phyloP scores from a whole-genome alignment of 2,888 invertebrate genomes.

The Platycheirus albimanus region DNA sequence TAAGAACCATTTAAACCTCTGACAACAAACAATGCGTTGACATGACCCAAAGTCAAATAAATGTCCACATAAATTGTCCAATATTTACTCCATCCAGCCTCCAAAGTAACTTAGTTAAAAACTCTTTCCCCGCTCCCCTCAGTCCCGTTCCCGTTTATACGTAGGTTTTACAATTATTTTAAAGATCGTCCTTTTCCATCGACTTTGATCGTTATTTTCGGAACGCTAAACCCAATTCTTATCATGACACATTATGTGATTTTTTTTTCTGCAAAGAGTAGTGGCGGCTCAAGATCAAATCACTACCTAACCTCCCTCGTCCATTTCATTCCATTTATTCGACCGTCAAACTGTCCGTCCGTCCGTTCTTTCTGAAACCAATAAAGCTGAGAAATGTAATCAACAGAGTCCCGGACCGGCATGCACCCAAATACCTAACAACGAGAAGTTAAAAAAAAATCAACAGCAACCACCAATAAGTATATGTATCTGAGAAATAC shows the following conservation, averaged over 20 bases:
- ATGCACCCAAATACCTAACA: conserved; percentile 14
- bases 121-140: too few relatives aligned
- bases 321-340: conserved; percentile 6
- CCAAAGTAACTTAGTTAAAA: conserved; percentile 17
- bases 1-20: background rate
- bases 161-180: background rate
- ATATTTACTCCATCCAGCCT: conserved; percentile 34
- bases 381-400: conserved; percentile 29
- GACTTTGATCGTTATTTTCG: conserved; percentile 10
- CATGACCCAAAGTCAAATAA: conserved; percentile 40
- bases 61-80: conserved; percentile 24
- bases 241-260: conserved; percentile 6
- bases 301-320: conserved; percentile 19
- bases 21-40: conserved; percentile 6
- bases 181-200: conserved; percentile 15
- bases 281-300: conserved; percentile 35
- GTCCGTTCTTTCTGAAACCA: conserved; percentile 3
- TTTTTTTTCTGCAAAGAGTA: conserved; percentile 9
- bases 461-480: conserved; percentile 1
- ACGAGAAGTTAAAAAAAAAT: conserved; percentile 4
- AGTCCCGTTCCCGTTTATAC: background rate
- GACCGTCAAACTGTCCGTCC: too few relatives aligned
- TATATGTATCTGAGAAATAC: background rate
- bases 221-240: conserved; percentile 36
- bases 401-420: conserved; percentile 15